Base-by-base conservation (phyloP, 2,113 vertebrate genomes). In the Osmerus mordax region DNA sequence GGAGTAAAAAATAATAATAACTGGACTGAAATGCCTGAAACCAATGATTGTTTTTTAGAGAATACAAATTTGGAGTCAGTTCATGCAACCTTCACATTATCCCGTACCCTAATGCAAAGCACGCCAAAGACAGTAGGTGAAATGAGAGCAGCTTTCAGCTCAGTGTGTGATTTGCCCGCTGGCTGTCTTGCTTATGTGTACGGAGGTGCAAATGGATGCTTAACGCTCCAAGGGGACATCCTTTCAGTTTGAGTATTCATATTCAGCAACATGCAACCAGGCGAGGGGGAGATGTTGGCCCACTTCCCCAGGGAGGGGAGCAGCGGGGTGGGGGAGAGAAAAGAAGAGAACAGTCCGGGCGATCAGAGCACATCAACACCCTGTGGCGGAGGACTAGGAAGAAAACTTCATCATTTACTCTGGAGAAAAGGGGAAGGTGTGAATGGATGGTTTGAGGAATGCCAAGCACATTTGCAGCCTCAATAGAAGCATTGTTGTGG, bases 341-440 rank as follows among this genome's bases (percentile, higher is more conserved):
- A 47, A 71, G 61, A 56, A 56, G 55, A 18, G 55, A 56, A 56
- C 55, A 5, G n/a, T 19, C 16, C 55, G 55, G 16, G 36, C 13
- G 72, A 69, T 75, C 54, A 65, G 71, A 76, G 47, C 68, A 62
- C 7, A 69, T 74, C 71, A 76, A 73, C 70, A 75, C 69, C 72
- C 71, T 56, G 65, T 18, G 75, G 41, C 41, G 55, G 41, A 28
- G 56, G 3, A 56, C 15, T 4, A 56, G 16, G n/a, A 15, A 18
- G 54, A 76, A 47, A 68, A 54, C 66, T 63, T 23, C 62, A 69
- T 67, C 36, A 28, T 66, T 69, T 60, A 21, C 11, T 58, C 63
- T 55, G 69, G 1, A 12, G 11, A 60, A 61, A 67, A 16, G 8
- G 41, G 2, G 15, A 32, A 28, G 32, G 36, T 71, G 77, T 60